A percentile compares a stretch with the other conserved stretches of the same genome.
These are phyloP conservation scores for Cephus pulcher DNA, from an alignment of 2,888 invertebrate genomes.

Conservation along the genomic window DNA sequence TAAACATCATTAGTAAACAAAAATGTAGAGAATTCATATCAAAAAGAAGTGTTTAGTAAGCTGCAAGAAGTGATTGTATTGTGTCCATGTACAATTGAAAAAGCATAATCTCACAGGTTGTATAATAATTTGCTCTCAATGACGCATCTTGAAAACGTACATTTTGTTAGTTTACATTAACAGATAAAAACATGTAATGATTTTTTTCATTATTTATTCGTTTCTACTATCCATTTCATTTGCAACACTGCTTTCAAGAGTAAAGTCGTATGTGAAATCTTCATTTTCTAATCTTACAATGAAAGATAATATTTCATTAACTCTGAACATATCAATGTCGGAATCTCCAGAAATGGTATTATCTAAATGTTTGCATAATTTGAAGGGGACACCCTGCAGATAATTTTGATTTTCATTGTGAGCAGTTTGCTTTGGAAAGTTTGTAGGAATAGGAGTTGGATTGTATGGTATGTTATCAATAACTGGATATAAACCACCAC, in stretches of 20 bases:
- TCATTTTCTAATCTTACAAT: constrained; percentile 67
- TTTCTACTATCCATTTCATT: constrained; percentile 63
- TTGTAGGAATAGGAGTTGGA: constrained; percentile 32
- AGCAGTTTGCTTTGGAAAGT: constrained; percentile 29
- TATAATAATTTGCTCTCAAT: neutral
- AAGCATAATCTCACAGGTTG: neutral
- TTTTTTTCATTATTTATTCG: neutral
- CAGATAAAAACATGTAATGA: neutral
- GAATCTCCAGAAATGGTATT: constrained; percentile 68
- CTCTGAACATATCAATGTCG: constrained; percentile 65
- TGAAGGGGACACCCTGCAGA: constrained; percentile 71
- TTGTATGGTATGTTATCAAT: constrained; percentile 23
- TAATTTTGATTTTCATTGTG: constrained; percentile 56
- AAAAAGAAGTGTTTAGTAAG: neutral
- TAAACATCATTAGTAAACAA: neutral
- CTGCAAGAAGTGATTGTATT: neutral
- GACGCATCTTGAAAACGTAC: neutral
- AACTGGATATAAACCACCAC: constrained; percentile 48
- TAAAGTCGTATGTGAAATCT: constrained; percentile 69
- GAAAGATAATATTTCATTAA: constrained; percentile 69
- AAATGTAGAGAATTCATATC: neutral
- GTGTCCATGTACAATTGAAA: neutral
- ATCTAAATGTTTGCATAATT: constrained; percentile 68
- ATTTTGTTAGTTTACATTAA: neutral
- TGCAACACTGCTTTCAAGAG: constrained; percentile 70